Conservation (phyloP, 2,888 invertebrate species). For the Subacronicta megacephala region DNA sequence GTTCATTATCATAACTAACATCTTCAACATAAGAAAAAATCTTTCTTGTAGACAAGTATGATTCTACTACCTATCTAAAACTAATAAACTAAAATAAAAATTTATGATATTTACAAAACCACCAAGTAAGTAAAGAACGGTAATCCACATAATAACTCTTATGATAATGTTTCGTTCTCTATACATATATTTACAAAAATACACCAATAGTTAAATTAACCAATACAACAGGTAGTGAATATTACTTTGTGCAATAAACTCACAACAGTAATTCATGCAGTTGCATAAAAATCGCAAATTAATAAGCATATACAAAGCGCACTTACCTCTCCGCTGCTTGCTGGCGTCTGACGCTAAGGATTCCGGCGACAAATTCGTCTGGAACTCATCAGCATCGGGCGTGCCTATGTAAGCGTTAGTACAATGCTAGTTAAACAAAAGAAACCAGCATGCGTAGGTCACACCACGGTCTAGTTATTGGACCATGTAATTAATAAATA, state of each 20-base stretch:
- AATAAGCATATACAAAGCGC: constrained; percentile 29
- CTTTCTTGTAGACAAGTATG: no score
- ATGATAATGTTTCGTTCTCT: no score
- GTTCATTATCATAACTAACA: neutral
- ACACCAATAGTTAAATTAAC: no score
- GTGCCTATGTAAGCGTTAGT: constrained; percentile 66
- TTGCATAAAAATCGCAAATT: constrained; percentile 12
- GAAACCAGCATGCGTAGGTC: constrained; percentile 24
- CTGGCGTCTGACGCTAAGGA: constrained; percentile 65
- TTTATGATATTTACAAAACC: no score
- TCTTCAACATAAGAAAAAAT: no score
- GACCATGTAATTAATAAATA: neutral
- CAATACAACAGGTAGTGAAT: no score
- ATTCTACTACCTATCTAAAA: no score
- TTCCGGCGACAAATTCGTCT: constrained; percentile 60
- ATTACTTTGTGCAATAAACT: no score
- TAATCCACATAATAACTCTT: no score
- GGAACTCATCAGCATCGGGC: constrained; percentile 68
- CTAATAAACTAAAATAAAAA: no score
- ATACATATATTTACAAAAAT: no score
- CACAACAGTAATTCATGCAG: constrained; percentile 15
- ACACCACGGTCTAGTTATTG: neutral
- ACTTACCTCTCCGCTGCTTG: constrained; percentile 61
- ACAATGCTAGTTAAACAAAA: constrained; percentile 50
- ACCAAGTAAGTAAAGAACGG: no score